Percentiles rank a stretch among this genome's conserved stretches.
phyloP scores from a whole-genome alignment of 2,797 vertebrate genomes.

The Hyperoplus immaculatus region DNA sequence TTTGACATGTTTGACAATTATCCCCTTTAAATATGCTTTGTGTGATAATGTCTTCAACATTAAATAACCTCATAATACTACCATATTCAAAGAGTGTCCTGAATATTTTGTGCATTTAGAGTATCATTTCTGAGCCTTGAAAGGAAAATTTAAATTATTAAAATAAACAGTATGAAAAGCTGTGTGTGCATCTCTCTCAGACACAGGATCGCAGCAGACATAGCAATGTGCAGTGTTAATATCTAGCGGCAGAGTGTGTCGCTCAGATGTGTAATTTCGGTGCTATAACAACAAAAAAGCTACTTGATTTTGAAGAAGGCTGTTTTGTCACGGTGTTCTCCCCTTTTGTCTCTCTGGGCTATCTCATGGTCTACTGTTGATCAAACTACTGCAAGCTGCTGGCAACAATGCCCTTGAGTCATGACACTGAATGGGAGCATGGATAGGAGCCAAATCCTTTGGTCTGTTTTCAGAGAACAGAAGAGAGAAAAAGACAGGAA shows the following conservation, averaged over 20 bases:
- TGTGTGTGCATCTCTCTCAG: constrained; percentile 6
- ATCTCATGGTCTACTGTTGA: constrained; percentile 53
- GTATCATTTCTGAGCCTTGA: constrained; percentile 15
- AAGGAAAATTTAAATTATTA: not conserved
- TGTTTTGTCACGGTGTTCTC: constrained; percentile 48
- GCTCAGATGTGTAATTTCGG: constrained; percentile 41
- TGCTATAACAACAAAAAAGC: not conserved
- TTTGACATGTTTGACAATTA: constrained; percentile 54
- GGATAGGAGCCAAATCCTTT: constrained; percentile 62
- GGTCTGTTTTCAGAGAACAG: constrained; percentile 59
- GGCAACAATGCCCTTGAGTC: constrained; percentile 69
- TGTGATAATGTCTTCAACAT: constrained; percentile 34
- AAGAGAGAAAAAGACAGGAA: constrained; percentile 57
- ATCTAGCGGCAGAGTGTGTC: constrained; percentile 26
- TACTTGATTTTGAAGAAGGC: constrained; percentile 31
- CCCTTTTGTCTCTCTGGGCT: constrained; percentile 36
- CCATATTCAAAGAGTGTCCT: constrained; percentile 12
- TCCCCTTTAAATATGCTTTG: constrained; percentile 42
- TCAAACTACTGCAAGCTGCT: constrained; percentile 58
- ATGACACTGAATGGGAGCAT: constrained; percentile 63
- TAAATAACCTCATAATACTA: constrained; percentile 33
- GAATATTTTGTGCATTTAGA: constrained; percentile 12
- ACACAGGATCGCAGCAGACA: constrained; percentile 30
- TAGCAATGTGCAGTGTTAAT: constrained; percentile 20
- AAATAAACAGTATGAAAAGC: constrained; percentile 7